Base-by-base conservation (phyloP, 1,140 invertebrate species). In the Hylyphantes graminicola region DNA sequence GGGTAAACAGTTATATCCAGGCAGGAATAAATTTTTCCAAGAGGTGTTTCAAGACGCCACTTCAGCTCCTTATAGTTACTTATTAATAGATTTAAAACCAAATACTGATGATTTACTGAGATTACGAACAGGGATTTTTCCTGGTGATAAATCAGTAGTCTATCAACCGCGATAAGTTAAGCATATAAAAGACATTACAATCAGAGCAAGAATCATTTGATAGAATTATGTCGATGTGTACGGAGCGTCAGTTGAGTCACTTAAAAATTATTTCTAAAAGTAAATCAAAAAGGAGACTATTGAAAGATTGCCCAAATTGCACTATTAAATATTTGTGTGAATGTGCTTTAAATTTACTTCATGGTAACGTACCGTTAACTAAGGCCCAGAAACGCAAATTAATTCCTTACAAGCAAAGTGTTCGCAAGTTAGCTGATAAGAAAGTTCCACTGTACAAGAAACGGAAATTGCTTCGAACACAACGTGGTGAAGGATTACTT, bases 1-100 rank as follows among this genome's bases (percentile, higher is more conserved):
- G 13, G 65, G 65, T 0, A 51, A n/a, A 68, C 35, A 11, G n/a
- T 12, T 68, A 3, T 68, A 68, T 50, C 48, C 35, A 1, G 35
- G 11, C 7, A 50, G 51, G n/a, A 7, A 9, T 65, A 51, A 68
- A 2, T 51, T 68, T n/a, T 68, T 55, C 57, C 19, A 88, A 88
- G 88, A 90, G 81, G 86, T 88, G 15, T 90, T 89, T 87, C 13
- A 73, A 19, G 55, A 81, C 73, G 67, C 55, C 15, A 81, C 67
- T 11, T 61, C 55, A 21, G 17, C 19, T 21, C 21, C 57, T 0
- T 73, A 19, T 48, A 67, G 68, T 12, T 81, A 70, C 19, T 17
- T 81, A 19, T 10, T 81, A 12, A 51, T 72, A 55, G 80, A 83
- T 55, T 11, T 65, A 12, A 67, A 17, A 65, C 68, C 51, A 13